Conservation (phyloP, 2,888 invertebrate genomes). For the Rhaphigaster nebulosa region DNA sequence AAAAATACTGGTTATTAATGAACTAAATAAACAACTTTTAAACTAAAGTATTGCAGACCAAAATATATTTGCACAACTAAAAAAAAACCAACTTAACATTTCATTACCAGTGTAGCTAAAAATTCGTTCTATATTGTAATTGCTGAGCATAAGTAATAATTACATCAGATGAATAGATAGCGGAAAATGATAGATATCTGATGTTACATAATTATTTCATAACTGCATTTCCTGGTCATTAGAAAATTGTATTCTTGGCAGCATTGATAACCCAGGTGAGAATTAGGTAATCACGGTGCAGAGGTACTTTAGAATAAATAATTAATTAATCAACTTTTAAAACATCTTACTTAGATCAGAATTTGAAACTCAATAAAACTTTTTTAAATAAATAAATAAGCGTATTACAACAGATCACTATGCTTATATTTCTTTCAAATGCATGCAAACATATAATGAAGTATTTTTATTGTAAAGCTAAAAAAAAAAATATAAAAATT, state of each 20-base stretch:
- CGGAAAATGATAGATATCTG: not conserved
- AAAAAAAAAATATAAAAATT: not conserved
- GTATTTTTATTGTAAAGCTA: no score
- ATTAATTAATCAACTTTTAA: not conserved
- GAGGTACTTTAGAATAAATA: not conserved
- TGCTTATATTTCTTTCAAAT: no score
- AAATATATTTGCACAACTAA: no score
- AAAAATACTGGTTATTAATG: no score
- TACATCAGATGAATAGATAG: not conserved
- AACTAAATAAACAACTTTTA: no score
- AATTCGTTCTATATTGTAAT: not conserved
- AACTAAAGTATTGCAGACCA: no score
- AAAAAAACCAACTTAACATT: not conserved
- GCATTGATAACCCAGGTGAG: not conserved
- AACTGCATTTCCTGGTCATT: slow-evolving; percentile 22
- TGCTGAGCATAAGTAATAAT: not conserved
- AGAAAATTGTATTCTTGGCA: not conserved
- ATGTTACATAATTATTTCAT: slow-evolving; percentile 12
- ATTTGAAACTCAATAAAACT: no score
- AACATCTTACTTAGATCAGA: no score
- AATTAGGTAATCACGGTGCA: not conserved
- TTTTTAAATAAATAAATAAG: no score
- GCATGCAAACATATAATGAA: no score
- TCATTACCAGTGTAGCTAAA: not conserved
- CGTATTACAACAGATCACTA: no score